Conservation (phyloP, 2,888 invertebrate genomes). For the Sepiola atlantica region DNA sequence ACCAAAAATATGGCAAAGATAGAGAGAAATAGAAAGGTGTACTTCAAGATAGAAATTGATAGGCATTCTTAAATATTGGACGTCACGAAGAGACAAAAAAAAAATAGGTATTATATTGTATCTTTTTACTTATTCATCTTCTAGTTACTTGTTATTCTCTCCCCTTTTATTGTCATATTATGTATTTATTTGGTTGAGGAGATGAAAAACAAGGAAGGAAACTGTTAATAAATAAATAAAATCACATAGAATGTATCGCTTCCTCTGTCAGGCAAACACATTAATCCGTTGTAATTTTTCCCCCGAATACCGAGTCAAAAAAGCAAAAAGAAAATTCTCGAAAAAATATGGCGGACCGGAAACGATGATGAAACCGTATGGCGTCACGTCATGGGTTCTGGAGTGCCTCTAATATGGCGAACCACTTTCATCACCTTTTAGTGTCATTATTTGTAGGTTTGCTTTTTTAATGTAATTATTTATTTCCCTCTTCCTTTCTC, state of each 20-base stretch:
- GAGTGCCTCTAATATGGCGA: conserved; percentile 5
- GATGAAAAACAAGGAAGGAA: neutral
- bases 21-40: neutral
- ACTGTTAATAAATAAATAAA: neutral
- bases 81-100: neutral
- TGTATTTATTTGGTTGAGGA: neutral
- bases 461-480: neutral
- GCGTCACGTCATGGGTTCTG: neutral
- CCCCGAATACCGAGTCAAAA: neutral
- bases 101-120: neutral
- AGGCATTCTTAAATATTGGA: neutral
- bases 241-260: neutral
- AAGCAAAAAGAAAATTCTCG: neutral
- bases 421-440: neutral
- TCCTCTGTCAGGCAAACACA: neutral
- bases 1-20: neutral
- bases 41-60: neutral
- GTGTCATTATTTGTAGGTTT: neutral
- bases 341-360: neutral
- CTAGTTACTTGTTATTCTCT: neutral
- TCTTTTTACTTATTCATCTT: neutral
- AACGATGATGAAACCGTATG: too few relatives aligned
- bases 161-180: neutral
- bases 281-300: neutral
- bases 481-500: neutral